Conservation (phyloP, 2,888 invertebrate genomes). For the Oegoconia quadripuncta region DNA sequence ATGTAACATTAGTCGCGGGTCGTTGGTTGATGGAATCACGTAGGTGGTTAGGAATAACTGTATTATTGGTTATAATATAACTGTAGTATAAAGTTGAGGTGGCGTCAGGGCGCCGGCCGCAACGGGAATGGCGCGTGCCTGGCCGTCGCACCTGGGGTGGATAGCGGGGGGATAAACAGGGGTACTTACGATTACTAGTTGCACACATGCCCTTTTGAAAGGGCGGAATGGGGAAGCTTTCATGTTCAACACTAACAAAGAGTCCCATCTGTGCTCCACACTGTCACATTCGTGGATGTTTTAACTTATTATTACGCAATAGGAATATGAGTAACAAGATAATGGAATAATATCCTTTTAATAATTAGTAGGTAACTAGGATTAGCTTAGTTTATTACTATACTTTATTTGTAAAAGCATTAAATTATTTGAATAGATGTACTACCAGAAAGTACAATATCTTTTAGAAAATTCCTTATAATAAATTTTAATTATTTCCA, state of each 20-base stretch:
- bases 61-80: conserved; percentile 22
- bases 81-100: conserved; percentile 45
- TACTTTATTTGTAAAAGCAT: too few relatives aligned
- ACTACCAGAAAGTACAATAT: too few relatives aligned
- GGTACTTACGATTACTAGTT: conserved; percentile 77
- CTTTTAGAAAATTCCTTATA: too few relatives aligned
- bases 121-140: conserved; percentile 77
- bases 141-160: conserved; percentile 72
- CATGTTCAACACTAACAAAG: conserved; percentile 31
- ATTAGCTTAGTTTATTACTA: too few relatives aligned
- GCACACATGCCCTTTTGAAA: conserved; percentile 75
- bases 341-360: too few relatives aligned
- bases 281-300: too few relatives aligned
- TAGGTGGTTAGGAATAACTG: conserved; percentile 35
- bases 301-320: too few relatives aligned
- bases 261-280: conserved; percentile 3
- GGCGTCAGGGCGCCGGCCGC: conserved; percentile 72
- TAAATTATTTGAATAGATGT: too few relatives aligned
- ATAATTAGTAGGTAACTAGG: too few relatives aligned
- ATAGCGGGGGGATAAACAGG: conserved; percentile 73
- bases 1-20: conserved; percentile 44
- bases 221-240: conserved; percentile 62
- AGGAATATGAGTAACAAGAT: too few relatives aligned
- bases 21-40: conserved; percentile 40
- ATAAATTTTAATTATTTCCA: too few relatives aligned